Conservation (phyloP, 2,113 vertebrate species). For the Brevimyrus niger region DNA sequence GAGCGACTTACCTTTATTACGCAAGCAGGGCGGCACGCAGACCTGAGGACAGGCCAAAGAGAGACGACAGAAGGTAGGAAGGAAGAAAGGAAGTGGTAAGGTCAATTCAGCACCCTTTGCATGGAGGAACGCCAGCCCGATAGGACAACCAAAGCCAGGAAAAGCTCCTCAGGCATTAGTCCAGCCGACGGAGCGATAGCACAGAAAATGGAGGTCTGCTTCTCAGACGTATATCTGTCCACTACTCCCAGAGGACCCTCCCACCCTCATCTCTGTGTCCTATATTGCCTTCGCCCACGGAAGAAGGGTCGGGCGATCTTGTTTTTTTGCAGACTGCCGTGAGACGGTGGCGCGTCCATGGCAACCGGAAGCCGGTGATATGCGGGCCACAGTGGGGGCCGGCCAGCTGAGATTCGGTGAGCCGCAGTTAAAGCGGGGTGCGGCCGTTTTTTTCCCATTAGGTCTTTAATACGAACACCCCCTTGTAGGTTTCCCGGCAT, state of each 20-base stretch:
- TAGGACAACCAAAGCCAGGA: neutral
- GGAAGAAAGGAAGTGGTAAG: neutral
- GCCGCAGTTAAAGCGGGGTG: neutral
- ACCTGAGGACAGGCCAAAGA: neutral
- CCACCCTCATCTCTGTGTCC: neutral
- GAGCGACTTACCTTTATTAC: neutral
- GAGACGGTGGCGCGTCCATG: neutral
- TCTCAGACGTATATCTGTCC: neutral
- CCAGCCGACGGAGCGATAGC: neutral
- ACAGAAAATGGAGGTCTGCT: neutral
- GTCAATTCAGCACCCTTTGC: neutral
- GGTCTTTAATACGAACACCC: constrained; percentile 13
- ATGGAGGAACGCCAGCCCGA: neutral
- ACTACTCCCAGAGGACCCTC: neutral
- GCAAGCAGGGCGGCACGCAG: neutral
- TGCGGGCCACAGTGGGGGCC: neutral
- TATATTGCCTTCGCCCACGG: neutral
- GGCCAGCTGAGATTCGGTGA: neutral
- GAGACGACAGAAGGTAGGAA: neutral
- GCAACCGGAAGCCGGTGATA: neutral
- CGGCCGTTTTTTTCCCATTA: neutral
- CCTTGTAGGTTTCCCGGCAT: neutral
- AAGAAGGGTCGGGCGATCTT: neutral
- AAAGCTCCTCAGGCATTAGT: neutral
- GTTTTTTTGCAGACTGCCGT: neutral